A percentile compares a stretch with the other conserved stretches of the same genome.
Conservation (phyloP, 2,113 vertebrate genomes). For the Orthonyx spaldingii region DNA sequence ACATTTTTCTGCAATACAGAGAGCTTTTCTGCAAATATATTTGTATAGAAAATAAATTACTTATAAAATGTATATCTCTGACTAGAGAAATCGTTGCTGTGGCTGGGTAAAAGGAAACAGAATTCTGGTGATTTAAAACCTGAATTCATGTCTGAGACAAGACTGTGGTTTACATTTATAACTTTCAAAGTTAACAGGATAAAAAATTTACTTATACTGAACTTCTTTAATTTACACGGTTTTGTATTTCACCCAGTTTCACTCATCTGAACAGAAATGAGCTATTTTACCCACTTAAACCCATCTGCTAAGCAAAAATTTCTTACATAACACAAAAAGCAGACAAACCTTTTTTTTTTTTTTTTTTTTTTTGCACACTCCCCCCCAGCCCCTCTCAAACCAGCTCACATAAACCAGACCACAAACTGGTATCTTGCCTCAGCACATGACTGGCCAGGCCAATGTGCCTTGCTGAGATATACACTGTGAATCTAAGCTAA, state of each 20-base stretch:
- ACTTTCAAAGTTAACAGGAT: background rate
- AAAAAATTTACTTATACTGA: background rate
- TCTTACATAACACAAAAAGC: rapidly evolving
- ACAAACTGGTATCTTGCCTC: background rate
- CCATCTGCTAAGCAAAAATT: background rate
- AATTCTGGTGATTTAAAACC: background rate
- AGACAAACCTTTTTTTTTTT: background rate
- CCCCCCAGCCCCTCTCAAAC: rapidly evolving
- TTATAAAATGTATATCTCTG: background rate
- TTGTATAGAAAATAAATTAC: background rate
- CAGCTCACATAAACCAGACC: background rate
- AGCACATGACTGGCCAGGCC: too few relatives aligned
- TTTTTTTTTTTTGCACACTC: too few relatives aligned
- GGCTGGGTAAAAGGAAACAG: background rate
- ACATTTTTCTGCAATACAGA: background rate
- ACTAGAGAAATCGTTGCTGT: background rate
- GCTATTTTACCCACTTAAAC: background rate
- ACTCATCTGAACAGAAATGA: background rate
- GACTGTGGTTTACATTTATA: background rate
- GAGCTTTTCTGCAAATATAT: background rate
- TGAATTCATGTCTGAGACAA: background rate
- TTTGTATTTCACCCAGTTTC: background rate
- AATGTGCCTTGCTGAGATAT: rapidly evolving
- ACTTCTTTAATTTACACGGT: background rate
- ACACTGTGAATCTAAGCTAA: background rate